Evolutionary conservation across 1,140 invertebrate genomes (phyloP), one percentile per base, ranked within the genome.

Genomic region (Manduca sexta): DNA sequence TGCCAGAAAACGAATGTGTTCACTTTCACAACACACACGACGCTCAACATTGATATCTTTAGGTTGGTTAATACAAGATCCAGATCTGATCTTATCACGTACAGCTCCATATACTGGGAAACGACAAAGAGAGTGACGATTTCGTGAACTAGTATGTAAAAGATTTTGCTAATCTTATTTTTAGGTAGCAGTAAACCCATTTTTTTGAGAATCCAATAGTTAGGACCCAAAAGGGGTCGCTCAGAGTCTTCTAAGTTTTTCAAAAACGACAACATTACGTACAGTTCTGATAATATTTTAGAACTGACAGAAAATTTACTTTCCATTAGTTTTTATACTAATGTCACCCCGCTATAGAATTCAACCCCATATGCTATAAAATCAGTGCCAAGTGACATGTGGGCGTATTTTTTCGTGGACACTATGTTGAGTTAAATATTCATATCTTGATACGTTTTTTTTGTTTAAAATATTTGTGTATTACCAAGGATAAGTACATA

Each of bases 31-130:
- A 69, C 38, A 35, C 74, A 78, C 14, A 84, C 65, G n/a, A 70
- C 64, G 50, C 81, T 82, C 7, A 81, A 41, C 70, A 84, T 77
- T 4, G 78, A 76, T 46, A 81, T 79, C 45, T 66, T 82, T 8
- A 84, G 49, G 50, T 84, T 84, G 3, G 65, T 74, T 11, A 79
- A 40, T 0, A 82, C 68, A 1, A 65, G 56, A 49, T 79, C 67
- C 40, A 79, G 52, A 41, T 84, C 54, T 1, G 72, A 72, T 56
- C 69, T 55, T 35, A 74, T 79, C 7, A 78, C 52, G 30, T 74
- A 81, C 10, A 82, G 39, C 41, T 84, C 76, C 21, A 79, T 66
- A 21, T 69, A 84, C 37, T 82, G 69, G 3, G 69, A 70, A 2
- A 76, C 0, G 11, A 82, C 75, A 30, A 82, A 84, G 21, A 74